Conservation (phyloP, 2,113 vertebrate genomes). For the Corythaixoides concolor region DNA sequence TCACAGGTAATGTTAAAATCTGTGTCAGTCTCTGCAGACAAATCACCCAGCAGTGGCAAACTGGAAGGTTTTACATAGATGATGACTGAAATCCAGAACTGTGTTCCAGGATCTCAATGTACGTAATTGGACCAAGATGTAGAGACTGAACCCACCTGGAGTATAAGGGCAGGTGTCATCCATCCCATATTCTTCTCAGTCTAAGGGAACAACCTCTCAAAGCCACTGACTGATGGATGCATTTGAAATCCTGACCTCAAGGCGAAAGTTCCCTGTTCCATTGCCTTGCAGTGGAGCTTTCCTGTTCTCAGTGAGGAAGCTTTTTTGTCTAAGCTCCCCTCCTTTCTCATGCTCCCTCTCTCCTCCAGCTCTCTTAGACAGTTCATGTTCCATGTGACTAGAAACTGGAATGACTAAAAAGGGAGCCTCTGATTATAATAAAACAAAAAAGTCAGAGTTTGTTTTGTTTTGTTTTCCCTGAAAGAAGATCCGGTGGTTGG, state of each 20-base stretch:
- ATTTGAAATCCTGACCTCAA: neutral
- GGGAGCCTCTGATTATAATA: constrained; percentile 43
- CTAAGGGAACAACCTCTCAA: neutral
- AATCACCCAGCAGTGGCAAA: neutral
- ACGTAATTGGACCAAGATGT: neutral
- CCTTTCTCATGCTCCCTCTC: neutral
- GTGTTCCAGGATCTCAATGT: neutral
- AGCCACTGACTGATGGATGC: neutral
- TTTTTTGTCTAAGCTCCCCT: constrained; percentile 39
- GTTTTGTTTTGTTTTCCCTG: constrained; percentile 59
- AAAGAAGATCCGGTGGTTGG: constrained; percentile 60
- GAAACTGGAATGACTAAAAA: constrained; percentile 64
- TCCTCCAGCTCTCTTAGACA: neutral
- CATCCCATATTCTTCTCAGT: neutral
- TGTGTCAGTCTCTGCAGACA: neutral
- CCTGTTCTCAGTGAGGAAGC: neutral
- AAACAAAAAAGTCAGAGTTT: constrained; percentile 55
- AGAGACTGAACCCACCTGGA: neutral
- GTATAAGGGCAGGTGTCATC: neutral
- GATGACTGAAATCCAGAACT: neutral
- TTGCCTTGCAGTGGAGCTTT: constrained; percentile 9
- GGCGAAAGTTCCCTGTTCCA: neutral
- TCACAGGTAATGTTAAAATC: neutral
- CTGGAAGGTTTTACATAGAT: neutral
- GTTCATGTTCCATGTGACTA: constrained; percentile 47